phyloP scores from a whole-genome alignment of 2,113 vertebrate genomes.

The Phycodurus eques region DNA sequence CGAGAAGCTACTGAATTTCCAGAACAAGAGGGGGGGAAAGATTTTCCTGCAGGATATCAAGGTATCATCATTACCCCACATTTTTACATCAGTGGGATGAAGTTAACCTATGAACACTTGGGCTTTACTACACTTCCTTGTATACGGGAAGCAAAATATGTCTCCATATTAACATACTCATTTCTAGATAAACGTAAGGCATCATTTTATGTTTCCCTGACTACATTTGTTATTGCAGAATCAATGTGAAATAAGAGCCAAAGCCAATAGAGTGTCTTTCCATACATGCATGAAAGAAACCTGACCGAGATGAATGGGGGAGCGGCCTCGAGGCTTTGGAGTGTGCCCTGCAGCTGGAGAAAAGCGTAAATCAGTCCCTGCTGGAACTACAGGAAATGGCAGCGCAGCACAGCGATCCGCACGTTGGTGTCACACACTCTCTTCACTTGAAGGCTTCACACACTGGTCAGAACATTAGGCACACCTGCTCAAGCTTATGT shows the following conservation, averaged over 20 bases:
- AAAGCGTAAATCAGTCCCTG: slow-evolving; percentile 82
- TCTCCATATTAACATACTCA: not conserved
- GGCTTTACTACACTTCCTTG: too few relatives aligned
- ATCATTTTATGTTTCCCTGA: not conserved
- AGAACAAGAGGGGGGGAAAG: slow-evolving; percentile 84
- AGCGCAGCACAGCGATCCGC: slow-evolving; percentile 88
- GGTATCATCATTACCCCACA: slow-evolving; percentile 54
- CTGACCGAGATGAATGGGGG: slow-evolving; percentile 93
- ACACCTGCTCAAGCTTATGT: not conserved
- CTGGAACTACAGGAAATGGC: slow-evolving; percentile 90
- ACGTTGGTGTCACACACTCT: slow-evolving; percentile 75
- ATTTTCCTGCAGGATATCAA: slow-evolving; percentile 80
- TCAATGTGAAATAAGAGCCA: not conserved
- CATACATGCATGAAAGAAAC: slow-evolving; percentile 68
- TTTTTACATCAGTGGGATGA: not conserved
- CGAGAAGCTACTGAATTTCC: slow-evolving; percentile 79
- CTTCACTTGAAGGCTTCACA: too few relatives aligned
- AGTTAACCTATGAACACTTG: too few relatives aligned
- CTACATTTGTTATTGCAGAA: not conserved
- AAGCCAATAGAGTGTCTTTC: not conserved
- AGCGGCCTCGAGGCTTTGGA: slow-evolving; percentile 89
- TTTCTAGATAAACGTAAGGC: not conserved
- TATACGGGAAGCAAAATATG: not conserved
- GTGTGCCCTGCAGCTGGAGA: slow-evolving; percentile 86
- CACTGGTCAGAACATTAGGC: not conserved